These are phyloP conservation scores for Sipha maydis DNA, from an alignment of 2,888 invertebrate species.

Conservation along the genomic window DNA sequence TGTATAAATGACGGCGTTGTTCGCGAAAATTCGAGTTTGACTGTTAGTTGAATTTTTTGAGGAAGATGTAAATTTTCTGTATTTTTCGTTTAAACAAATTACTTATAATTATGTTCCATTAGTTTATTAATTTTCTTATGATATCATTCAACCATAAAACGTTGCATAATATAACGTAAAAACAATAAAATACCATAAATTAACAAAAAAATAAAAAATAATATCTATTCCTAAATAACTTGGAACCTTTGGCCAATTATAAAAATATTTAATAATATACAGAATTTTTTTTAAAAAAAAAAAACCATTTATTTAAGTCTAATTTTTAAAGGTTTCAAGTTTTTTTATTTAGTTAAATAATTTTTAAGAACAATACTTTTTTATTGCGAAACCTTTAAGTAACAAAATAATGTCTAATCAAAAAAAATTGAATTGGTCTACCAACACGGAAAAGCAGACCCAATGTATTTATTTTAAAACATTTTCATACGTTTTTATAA, in stretches of 20 bases:
- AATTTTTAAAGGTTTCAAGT: too few relatives aligned
- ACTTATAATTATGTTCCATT: background rate
- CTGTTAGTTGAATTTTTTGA: too few relatives aligned
- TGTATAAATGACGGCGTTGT: too few relatives aligned
- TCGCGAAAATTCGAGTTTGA: too few relatives aligned
- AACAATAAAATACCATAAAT: background rate
- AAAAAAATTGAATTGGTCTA: background rate
- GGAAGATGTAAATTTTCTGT: background rate
- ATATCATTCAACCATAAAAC: background rate
- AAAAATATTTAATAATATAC: background rate
- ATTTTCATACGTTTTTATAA: background rate
- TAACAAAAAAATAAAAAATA: background rate
- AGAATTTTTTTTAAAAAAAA: too few relatives aligned
- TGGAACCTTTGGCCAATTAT: background rate
- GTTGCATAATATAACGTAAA: background rate
- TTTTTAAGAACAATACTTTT: background rate
- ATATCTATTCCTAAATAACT: background rate
- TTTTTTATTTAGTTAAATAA: too few relatives aligned
- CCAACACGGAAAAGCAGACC: background rate
- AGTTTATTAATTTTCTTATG: background rate
- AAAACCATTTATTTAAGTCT: too few relatives aligned
- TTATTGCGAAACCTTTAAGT: background rate
- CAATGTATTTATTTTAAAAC: background rate
- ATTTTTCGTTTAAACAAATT: background rate
- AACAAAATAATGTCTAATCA: background rate